A percentile compares a stretch with the other conserved stretches of the same genome.
phyloP scores from a whole-genome alignment of 1,140 invertebrate species.

The Bombus confusus region DNA sequence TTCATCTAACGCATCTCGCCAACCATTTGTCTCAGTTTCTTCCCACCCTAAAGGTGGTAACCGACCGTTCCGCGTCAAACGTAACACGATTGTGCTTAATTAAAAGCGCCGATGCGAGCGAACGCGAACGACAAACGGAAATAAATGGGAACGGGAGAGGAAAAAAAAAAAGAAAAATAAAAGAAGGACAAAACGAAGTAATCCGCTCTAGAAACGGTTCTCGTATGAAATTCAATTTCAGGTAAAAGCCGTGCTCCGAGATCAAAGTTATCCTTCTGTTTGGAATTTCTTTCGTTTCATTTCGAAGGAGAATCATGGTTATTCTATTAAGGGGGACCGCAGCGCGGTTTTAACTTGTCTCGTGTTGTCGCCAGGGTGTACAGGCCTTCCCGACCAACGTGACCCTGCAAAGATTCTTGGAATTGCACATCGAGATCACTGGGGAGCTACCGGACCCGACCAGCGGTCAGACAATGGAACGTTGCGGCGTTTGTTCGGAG shows the following conservation, averaged over 20 bases:
- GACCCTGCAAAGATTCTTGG: slow-evolving; percentile 96
- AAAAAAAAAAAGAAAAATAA: neutral
- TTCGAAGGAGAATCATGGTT: neutral
- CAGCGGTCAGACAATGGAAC: slow-evolving; percentile 92
- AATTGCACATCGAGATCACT: slow-evolving; percentile 96
- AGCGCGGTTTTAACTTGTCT: neutral
- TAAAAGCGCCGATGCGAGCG: neutral
- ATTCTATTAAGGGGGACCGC: neutral
- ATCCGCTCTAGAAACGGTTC: neutral
- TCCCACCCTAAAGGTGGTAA: neutral
- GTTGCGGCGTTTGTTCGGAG: slow-evolving; percentile 95
- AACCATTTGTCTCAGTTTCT: slow-evolving; percentile 34
- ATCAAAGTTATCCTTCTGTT: neutral
- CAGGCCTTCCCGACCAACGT: slow-evolving; percentile 98
- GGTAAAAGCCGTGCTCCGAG: neutral
- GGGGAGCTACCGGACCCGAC: slow-evolving; percentile 95
- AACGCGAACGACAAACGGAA: neutral
- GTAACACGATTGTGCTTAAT: slow-evolving; percentile 8
- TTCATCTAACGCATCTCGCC: slow-evolving; percentile 25
- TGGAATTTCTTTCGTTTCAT: slow-evolving; percentile 10
- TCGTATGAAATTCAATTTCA: slow-evolving; percentile 24
- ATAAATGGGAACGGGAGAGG: neutral
- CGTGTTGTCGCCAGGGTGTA: slow-evolving; percentile 85
- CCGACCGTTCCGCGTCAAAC: slow-evolving; percentile 18
- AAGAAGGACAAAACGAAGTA: neutral